These are phyloP conservation scores for Tetrao urogallus DNA, from an alignment of 2,113 vertebrate genomes.

Conservation along the genomic window DNA sequence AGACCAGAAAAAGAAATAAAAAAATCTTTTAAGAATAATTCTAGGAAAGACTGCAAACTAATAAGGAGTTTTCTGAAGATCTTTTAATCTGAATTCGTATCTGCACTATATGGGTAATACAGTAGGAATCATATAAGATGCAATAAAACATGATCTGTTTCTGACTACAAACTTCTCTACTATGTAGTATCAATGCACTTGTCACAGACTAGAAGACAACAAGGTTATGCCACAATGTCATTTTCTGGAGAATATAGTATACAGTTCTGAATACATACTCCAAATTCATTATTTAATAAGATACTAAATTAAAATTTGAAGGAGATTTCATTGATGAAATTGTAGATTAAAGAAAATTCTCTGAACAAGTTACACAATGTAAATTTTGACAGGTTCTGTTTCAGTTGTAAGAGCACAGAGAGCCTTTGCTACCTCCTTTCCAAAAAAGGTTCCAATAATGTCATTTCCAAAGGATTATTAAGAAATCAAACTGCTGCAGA, in stretches of 20 bases:
- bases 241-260: background rate
- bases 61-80: background rate
- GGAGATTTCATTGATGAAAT: background rate
- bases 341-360: background rate
- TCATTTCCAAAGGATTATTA: background rate
- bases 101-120: background rate
- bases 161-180: background rate
- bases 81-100: background rate
- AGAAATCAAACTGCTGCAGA: background rate
- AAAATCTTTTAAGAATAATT: background rate
- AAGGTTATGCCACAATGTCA: background rate
- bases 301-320: background rate
- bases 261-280: background rate
- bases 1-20: background rate
- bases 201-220: background rate
- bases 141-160: background rate
- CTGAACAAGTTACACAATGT: background rate
- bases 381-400: background rate
- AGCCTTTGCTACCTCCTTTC: background rate
- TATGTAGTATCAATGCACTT: accelerated
- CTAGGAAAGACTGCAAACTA: background rate
- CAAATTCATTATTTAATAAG: background rate
- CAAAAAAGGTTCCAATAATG: background rate
- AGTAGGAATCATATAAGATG: background rate
- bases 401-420: background rate